Evolutionary conservation across 2,113 vertebrate genomes (phyloP).

Genomic region (Chaetodon auriga): DNA sequence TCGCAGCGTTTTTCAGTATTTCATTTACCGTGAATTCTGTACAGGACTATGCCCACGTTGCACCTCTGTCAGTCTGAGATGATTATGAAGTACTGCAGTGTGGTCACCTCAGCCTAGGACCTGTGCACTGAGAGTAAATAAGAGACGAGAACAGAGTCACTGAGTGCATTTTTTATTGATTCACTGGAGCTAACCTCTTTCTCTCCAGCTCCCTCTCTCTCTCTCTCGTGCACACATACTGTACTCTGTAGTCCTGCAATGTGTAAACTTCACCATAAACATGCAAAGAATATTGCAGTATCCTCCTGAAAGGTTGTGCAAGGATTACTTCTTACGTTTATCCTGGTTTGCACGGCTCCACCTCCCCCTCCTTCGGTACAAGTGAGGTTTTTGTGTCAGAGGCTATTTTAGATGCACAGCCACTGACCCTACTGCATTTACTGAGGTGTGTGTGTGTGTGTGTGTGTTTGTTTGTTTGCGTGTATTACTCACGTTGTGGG

Average conservation of each 20-base stretch:
- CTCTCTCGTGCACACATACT: neutral
- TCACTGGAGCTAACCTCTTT: constrained; percentile 44
- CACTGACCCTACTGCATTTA: constrained; percentile 84
- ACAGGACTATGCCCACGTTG: neutral
- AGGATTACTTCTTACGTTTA: constrained; percentile 27
- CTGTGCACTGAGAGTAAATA: constrained; percentile 65
- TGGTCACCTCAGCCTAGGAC: constrained; percentile 60
- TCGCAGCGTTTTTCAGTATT: constrained; percentile 3
- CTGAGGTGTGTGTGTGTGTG: constrained; percentile 50
- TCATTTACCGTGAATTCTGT: constrained; percentile 7
- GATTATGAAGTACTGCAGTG: constrained; percentile 37
- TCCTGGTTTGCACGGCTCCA: constrained; percentile 44
- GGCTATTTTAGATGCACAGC: constrained; percentile 90
- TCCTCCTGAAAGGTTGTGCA: constrained; percentile 26
- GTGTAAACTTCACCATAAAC: constrained; percentile 11
- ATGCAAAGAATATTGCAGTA: constrained; percentile 28
- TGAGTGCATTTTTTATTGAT: constrained; percentile 69
- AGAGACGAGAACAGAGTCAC: constrained; percentile 54
- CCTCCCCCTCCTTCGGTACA: constrained; percentile 67
- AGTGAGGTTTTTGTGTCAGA: constrained; percentile 85
- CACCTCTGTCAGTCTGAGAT: constrained; percentile 27
- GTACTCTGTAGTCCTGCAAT: neutral
- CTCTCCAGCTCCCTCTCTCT: neutral
- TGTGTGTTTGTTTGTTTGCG: constrained; percentile 42
- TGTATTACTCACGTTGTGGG: neutral